Evolutionary conservation across 2,888 invertebrate genomes (phyloP).

Genomic region (Philereme vetulata): DNA sequence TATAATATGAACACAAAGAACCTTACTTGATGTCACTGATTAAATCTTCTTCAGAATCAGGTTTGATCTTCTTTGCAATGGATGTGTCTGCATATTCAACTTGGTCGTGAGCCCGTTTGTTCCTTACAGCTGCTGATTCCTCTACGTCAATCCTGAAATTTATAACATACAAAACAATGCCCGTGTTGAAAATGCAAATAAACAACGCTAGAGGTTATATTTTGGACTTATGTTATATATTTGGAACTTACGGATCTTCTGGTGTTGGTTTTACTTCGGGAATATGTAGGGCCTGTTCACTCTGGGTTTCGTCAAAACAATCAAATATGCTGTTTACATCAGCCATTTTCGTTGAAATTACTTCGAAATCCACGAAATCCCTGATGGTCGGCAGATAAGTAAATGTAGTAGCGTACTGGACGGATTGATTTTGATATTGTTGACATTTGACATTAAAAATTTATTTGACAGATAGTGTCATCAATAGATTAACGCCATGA

Average conservation of each 20-base stretch:
- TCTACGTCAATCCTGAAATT: constrained; percentile 42
- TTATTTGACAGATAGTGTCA: too few species aligned
- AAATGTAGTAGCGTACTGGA: too few species aligned
- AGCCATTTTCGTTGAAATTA: constrained; percentile 51
- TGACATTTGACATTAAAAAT: too few species aligned
- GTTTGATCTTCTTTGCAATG: constrained; percentile 58
- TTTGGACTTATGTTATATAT: too few species aligned
- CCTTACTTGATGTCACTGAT: constrained; percentile 70
- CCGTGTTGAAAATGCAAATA: constrained; percentile 23
- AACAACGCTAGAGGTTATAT: constrained; percentile 51
- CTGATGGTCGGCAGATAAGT: too few species aligned
- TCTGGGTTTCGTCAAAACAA: constrained; percentile 69
- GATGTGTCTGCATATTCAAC: constrained; percentile 63
- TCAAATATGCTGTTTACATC: constrained; percentile 69
- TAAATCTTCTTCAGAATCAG: constrained; percentile 62
- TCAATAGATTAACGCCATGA: too few species aligned
- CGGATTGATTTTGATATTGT: too few species aligned
- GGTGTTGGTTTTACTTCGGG: constrained; percentile 54
- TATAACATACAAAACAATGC: constrained; percentile 1
- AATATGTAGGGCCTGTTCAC: constrained; percentile 56
- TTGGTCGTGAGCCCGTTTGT: constrained; percentile 68
- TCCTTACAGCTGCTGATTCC: constrained; percentile 43
- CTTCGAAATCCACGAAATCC: neutral
- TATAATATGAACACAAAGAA: neutral
- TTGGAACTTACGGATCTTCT: constrained; percentile 59